Base-by-base conservation (phyloP, 2,797 vertebrate species). In the Acipenser ruthenus region DNA sequence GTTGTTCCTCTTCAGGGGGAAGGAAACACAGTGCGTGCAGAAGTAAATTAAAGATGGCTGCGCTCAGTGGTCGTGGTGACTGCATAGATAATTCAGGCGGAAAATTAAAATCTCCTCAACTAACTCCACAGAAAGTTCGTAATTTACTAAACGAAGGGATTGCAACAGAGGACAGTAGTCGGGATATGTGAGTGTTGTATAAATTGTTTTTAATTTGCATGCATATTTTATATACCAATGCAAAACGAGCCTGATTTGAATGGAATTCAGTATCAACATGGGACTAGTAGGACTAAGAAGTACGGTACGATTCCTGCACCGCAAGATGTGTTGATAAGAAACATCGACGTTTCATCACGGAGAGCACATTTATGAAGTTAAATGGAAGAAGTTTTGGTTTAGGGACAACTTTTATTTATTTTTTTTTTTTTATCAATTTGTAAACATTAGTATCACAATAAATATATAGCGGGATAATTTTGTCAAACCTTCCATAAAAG, bases 91-190 rank as follows among this genome's bases (percentile, higher is more conserved):
- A 66, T 72, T 75, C 78, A 0, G 86, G 82, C 71, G 74, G 73
- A 4, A 81, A 82, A 50, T 67, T 73, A 10, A 92, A 83, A 67
- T 81, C 88, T 55, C 80, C 87, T 2, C 71, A 92, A 1, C 86
- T 81, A 4, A 95, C 94, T 23, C 93, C 94, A 0, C 89, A 94
- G 49, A 97, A 96, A 86, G 83, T 98, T 50, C 91, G 94, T 0
- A 89, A 94, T 67, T 82, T 97, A 50, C 93, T 96, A 1, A 93
- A 85, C 8, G 93, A 92, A 0, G 94, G 93, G 0, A 90, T 96
- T 64, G 87, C 87, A 0, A 77, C 82, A 0, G 67, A 82, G 8
- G 79, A 84, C 5, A 68, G 59, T 63, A 68, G 72, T 49, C 37
- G 71, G 13, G 79, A 77, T 69, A 74, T 83, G 91, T 92, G 70